Evolutionary conservation across 2,797 vertebrate species (phyloP).

Genomic region (Psittacula derbiana): DNA sequence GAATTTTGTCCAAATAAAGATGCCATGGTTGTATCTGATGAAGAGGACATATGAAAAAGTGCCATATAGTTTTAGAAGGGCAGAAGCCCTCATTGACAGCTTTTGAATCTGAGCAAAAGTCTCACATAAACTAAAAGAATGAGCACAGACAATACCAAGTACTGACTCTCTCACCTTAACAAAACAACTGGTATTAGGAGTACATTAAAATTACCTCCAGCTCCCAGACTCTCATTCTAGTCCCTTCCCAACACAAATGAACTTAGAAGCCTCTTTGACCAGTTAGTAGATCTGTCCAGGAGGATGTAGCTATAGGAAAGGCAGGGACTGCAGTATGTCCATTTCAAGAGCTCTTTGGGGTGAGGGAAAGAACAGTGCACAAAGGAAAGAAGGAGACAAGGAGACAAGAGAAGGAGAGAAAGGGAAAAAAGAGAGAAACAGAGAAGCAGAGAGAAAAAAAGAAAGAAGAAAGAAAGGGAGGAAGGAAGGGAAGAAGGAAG

Average conservation of each 20-base stretch:
- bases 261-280: not conserved
- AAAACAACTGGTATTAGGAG: not conserved
- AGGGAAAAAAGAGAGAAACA: not conserved
- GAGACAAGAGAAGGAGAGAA: not conserved
- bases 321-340: not conserved
- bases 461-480: not conserved
- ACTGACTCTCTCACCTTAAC: not conserved
- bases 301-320: not conserved
- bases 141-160: not conserved
- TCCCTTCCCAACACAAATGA: not conserved
- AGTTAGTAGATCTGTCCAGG: not conserved
- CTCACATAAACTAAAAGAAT: not conserved
- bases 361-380: not conserved
- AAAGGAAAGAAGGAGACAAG: not conserved
- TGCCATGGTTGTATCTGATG: not conserved
- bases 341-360: not conserved
- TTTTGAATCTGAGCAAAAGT: not conserved
- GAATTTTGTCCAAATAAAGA: not conserved
- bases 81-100: not conserved
- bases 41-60: not conserved
- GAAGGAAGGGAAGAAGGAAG: rapidly evolving
- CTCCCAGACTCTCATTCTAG: not conserved
- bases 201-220: not conserved
- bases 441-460: not conserved
- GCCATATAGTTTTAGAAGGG: not conserved